Base-by-base conservation (phyloP, 1,140 invertebrate genomes). In the Scaptodrosophila lebanonensis region DNA sequence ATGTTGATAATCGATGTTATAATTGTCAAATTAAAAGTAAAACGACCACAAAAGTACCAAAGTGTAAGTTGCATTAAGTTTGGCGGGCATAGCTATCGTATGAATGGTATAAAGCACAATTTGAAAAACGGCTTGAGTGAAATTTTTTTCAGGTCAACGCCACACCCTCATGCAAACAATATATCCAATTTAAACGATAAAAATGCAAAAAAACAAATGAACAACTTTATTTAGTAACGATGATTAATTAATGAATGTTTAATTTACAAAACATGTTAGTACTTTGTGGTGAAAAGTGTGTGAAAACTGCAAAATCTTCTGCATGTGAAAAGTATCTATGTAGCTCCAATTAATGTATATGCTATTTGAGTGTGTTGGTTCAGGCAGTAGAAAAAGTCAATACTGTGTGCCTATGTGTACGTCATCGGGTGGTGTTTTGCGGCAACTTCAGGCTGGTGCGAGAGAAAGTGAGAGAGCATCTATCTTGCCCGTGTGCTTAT, bases 91-190 rank as follows among this genome's bases (percentile, higher is more conserved):
- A 43, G 39, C 33, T 44, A 35, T 29, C 16, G 7, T 4, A 38
- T 32, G 40, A 29, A 25, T 58, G 40, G 33, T 36, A 40, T 6
- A 11, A 56, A 73, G 58, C 25, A 36, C 9, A 16, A 58, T 16
- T 53, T 61, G 11, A 57, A 77, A 71, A 52, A 64, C 47, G 44
- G 58, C 50, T 53, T 64, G 33, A 50, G 15, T 52, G 57, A 71
- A 83, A 68, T 62, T 82, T 79, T 73, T 77, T 82, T 76, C 67
- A 82, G 82, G 73, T 84, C 82, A 84, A 44, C 77, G 76, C 82
- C 82, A 84, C 82, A 84, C 82, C 82, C 82, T 82, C 50, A 32
- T 33, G 58, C 18, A 54, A 29, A 33, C n/a, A 39, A n/a, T 44
- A 66, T 71, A 82, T 75, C 62, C 50, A 83, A 82, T 82, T 82